These are phyloP conservation scores for Melozone crissalis DNA, from an alignment of 2,113 vertebrate species.

Conservation along the genomic window DNA sequence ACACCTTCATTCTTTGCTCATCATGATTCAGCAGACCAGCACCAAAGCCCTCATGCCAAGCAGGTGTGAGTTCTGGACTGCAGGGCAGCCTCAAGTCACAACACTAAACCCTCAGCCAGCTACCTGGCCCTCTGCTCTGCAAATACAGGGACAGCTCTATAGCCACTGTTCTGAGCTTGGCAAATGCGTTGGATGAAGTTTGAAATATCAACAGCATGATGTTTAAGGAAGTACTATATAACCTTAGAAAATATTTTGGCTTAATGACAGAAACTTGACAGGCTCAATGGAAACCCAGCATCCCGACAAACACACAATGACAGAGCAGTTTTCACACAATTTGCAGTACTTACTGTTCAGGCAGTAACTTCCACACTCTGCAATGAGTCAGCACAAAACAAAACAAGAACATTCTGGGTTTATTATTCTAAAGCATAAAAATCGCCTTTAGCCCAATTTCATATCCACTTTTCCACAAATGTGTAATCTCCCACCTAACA, in stretches of 20 bases:
- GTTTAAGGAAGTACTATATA: neutral
- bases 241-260: neutral
- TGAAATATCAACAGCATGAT: neutral
- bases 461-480: neutral
- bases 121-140: neutral
- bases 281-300: neutral
- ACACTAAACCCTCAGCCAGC: neutral
- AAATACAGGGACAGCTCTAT: neutral
- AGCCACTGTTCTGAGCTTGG: neutral
- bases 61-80: neutral
- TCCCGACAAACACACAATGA: neutral
- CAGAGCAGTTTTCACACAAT: neutral
- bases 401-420: slow-evolving; percentile 64
- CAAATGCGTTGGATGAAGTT: neutral
- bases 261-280: neutral
- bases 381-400: slow-evolving; percentile 79
- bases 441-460: neutral
- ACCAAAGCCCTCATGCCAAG: neutral
- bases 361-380: slow-evolving; percentile 98
- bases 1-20: neutral
- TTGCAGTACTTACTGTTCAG: slow-evolving; percentile 91
- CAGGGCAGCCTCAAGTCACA: neutral
- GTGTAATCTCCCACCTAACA: neutral
- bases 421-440: slow-evolving; percentile 20
- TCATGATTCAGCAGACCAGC: fast-evolving